Conservation (phyloP, 1,140 invertebrate species). For the Drosophila aff. region DNA sequence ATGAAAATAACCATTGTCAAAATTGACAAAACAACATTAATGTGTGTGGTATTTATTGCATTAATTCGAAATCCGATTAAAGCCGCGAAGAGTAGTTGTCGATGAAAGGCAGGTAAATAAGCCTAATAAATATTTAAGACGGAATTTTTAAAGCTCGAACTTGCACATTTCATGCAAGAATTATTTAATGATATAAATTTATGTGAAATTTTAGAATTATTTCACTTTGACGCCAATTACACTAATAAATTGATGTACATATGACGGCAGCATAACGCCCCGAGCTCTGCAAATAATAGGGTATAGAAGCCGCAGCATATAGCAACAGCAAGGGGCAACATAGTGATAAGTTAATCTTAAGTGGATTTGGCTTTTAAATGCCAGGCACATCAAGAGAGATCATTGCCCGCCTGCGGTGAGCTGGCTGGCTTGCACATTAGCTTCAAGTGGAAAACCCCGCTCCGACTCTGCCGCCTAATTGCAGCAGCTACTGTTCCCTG, state of each 20-base stretch:
- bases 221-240: background rate
- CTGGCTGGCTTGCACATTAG: conserved; percentile 29
- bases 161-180: background rate
- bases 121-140: background rate
- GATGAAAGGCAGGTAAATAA: background rate
- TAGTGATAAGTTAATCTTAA: conserved; percentile 76
- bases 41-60: background rate
- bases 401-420: conserved; percentile 21
- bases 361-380: conserved; percentile 72
- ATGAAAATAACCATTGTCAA: background rate
- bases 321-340: conserved; percentile 9
- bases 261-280: background rate
- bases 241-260: too few relatives aligned
- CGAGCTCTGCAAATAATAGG: background rate
- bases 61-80: conserved; percentile 2
- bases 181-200: background rate
- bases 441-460: conserved; percentile 34
- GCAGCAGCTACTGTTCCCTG: conserved; percentile 22
- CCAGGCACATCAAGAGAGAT: conserved; percentile 35
- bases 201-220: background rate
- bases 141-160: background rate
- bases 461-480: conserved; percentile 31
- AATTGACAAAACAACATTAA: background rate
- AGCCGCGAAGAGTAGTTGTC: background rate
- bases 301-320: conserved; percentile 1